Evolutionary conservation across 2,797 vertebrate species (phyloP).

Genomic region (Leuciscus waleckii): DNA sequence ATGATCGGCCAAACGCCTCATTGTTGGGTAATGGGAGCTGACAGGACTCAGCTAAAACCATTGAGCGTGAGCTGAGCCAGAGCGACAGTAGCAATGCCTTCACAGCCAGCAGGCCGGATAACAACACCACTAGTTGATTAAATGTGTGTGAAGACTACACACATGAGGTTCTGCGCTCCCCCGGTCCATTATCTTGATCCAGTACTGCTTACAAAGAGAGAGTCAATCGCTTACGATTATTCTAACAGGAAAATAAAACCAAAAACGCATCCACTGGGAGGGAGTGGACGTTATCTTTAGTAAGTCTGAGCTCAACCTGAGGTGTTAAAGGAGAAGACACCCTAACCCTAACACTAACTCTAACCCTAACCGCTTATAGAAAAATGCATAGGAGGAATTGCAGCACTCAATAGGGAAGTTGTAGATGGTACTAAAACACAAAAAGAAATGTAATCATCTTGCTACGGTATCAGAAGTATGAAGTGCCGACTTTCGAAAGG

Average conservation of each 20-base stretch:
- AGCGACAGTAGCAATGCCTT: slow-evolving; percentile 46
- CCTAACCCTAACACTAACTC: too few species aligned
- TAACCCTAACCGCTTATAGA: background rate
- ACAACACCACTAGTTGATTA: slow-evolving; percentile 43
- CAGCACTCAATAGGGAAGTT: background rate
- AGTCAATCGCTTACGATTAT: slow-evolving; percentile 25
- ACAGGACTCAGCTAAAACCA: slow-evolving; percentile 49
- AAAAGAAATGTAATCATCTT: background rate
- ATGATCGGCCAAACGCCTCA: slow-evolving; percentile 37
- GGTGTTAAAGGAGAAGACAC: background rate
- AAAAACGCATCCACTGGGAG: background rate
- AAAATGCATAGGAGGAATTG: background rate
- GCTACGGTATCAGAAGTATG: background rate
- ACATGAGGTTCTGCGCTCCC: slow-evolving; percentile 5
- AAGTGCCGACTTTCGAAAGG: background rate
- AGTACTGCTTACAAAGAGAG: background rate
- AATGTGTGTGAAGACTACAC: slow-evolving; percentile 13
- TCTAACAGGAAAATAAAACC: slow-evolving; percentile 1
- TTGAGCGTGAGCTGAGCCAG: slow-evolving; percentile 48
- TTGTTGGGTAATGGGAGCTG: slow-evolving; percentile 54
- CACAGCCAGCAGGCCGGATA: slow-evolving; percentile 45
- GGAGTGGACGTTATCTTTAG: slow-evolving; percentile 6
- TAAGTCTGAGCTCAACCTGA: background rate
- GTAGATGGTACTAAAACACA: background rate
- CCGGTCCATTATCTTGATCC: slow-evolving; percentile 5